Evolutionary conservation across 2,888 invertebrate species (phyloP), one percentile per base, ranked within the genome.

Genomic region (Ochlodes sylvanus): DNA sequence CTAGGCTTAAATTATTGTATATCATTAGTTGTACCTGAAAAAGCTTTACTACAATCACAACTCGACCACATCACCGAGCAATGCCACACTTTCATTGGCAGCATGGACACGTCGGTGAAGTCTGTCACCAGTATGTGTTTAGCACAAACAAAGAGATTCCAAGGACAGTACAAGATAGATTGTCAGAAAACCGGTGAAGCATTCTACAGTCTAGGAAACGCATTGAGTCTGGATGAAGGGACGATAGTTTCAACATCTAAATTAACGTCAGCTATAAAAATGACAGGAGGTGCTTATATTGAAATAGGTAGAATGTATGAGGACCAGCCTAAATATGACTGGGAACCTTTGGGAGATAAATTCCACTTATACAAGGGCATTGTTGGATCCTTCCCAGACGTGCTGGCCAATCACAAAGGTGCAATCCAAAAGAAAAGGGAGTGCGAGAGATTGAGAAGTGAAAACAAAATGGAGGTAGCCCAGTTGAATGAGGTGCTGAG

Each of bases 321-420:
- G 74, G 98, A 98, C 68, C 98, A 98, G 85, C 97, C 98, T 0
- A 97, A 97, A 83, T 94, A 95, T 67, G 98, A 98, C 86, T 98
- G 97, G 96, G 97, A 98, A 77, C 98, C 98, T 0, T 94, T 99
- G 34, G 95, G 97, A 55, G 99, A 99, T 87, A 96, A 97, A 76
- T 94, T 99, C 73, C 98, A 98, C 83, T 96, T 99, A 76, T 99
- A 99, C 92, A 97, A 98, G 87, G 99, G 99, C 63, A 96, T 99
- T 65, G 96, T 99, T 9, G 95, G 96, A 68, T 96, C 96, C 70
- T 98, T 98, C 81, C 99, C 99, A 0, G 99, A 99, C 78, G 97
- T 98, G 63, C 94, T 99, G 68, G 95, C 95, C 57, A 96, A 98
- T 75, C 98, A 99, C 82, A 98, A 97, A 94, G 97, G 96, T 77